Base-by-base conservation (phyloP, 2,113 vertebrate genomes). In the Gadus macrocephalus region DNA sequence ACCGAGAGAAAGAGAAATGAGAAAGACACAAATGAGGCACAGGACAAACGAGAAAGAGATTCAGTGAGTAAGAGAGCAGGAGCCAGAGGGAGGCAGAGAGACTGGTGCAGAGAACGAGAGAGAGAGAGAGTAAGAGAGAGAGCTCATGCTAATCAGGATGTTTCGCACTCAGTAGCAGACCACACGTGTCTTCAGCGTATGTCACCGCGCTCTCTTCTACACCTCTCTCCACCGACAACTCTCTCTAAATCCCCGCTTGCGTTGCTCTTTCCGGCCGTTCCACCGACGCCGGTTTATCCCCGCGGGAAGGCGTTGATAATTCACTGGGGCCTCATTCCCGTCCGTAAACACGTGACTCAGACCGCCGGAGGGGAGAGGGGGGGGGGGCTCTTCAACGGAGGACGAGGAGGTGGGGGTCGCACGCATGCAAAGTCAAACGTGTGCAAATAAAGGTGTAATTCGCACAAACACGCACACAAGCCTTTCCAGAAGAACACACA, bases 261-360 rank as follows among this genome's bases (percentile, higher is more conserved):
- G 66, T 78, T 35, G n/a, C n/a, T n/a, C n/a, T 42, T 72, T 81
- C 77, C 38, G 3, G 6, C 38, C 38, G 38, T 73, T 31, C 70
- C 65, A 70, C 49, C 80, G 35, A 61, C 64, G 73, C 63, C 27
- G 69, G 69, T 86, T 84, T 78, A 76, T 69, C 74, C 19, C 73
- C 31, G 68, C 78, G 59, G 69, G 78, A 79, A 76, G 38, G 67
- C 70, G 85, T 89, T 81, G 75, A 82, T 83, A 77, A 79, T 67
- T 68, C n/a, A n/a, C n/a, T n/a, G n/a, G 58, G 70, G 77, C 72
- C 68, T 68, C 73, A 76, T 82, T 78, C 73, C 67, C 72, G 42
- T 49, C 42, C 7, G 7, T 49, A 42, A 1, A 42, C 11, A 42
- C 38, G 2, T 1, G 38, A 42, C 38, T 42, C 38, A 42, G 2